Conservation (phyloP, 2,888 invertebrate species). For the Tiphia femorata region DNA sequence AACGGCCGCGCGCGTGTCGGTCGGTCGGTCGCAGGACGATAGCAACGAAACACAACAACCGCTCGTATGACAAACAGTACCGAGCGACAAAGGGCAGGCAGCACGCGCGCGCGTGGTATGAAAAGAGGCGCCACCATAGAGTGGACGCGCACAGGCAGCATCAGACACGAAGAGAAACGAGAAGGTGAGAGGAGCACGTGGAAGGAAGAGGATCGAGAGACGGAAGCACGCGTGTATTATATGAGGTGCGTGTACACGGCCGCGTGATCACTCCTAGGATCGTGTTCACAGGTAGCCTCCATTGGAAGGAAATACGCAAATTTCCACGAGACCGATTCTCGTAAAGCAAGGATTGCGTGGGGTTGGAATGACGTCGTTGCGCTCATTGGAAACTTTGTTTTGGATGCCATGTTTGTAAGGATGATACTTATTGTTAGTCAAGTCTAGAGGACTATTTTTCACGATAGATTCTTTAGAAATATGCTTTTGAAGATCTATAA, state of each 20-base stretch:
- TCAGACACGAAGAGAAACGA: not conserved
- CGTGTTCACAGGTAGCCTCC: not conserved
- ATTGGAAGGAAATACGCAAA: not conserved
- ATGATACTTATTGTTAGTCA: too few species aligned
- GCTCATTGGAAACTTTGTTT: too few species aligned
- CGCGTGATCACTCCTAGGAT: not conserved
- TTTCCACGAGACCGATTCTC: not conserved
- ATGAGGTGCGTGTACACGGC: not conserved
- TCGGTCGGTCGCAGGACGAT: too few species aligned
- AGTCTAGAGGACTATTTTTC: too few species aligned
- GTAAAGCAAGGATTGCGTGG: too few species aligned
- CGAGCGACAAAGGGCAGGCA: constrained; percentile 24
- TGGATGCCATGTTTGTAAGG: too few species aligned
- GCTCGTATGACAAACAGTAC: constrained; percentile 28
- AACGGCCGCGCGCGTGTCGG: constrained; percentile 24
- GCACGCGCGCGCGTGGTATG: not conserved
- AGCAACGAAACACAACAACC: constrained; percentile 18
- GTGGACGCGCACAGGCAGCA: not conserved
- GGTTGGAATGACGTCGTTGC: too few species aligned
- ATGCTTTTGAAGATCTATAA: too few species aligned
- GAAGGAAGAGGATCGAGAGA: not conserved
- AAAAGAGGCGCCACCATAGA: not conserved
- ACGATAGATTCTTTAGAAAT: too few species aligned
- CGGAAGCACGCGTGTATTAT: not conserved
- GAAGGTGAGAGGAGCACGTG: not conserved